Evolutionary conservation across 30 jellyfish, hydroid and myxozoan genomes (phyloP), one percentile per base, ranked within the genome.

Genomic region (Cassiopea xamachana): DNA sequence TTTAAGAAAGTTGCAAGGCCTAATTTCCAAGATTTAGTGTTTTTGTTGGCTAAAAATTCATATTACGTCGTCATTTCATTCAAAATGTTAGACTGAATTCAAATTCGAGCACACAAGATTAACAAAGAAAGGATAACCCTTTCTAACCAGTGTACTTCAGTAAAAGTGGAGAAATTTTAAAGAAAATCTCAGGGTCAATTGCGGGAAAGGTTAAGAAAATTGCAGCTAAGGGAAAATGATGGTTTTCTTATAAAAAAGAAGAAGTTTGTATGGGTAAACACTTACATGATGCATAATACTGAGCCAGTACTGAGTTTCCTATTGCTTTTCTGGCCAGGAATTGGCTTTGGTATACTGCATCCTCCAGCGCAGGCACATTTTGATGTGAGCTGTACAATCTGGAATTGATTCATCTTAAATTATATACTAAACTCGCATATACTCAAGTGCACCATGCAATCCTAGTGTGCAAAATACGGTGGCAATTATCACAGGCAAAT

Each of bases 341-440:
- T 19, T 75, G 48, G 45, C 75, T 78, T 78, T 78, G 76, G 87
- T 2, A 78, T 1, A 17, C 19, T 78, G 87, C 87, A 78, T 1
- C 12, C 15, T 8, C 87, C 87, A 2, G 87, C 76, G 19, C 87
- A 78, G 0, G 87, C 87, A 78, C 87, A 78, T 50, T 78, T 78
- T 4, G 87, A 48, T 7, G 49, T 78, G 0, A 64, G 0, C 15
- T 64, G 43, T 2, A 64, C 80, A 78, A 51, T 0, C 71, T 78
- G 4, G 48, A 16, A 76, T 45, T 47, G 39, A 27, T 27, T 27
- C 39, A 27, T 27, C 39, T 27, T 27, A 27, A 27, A 27, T 27
- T 27, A 27, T 27, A 27, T 27, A 27, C 39, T 27, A 27, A 27
- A 27, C 0, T 27, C 39, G 0, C 39, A 27, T 27, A 27, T 27